Evolutionary conservation across 1,140 invertebrate species (phyloP), one percentile per base, ranked within the genome.

Genomic region (Diachasma alloeum): DNA sequence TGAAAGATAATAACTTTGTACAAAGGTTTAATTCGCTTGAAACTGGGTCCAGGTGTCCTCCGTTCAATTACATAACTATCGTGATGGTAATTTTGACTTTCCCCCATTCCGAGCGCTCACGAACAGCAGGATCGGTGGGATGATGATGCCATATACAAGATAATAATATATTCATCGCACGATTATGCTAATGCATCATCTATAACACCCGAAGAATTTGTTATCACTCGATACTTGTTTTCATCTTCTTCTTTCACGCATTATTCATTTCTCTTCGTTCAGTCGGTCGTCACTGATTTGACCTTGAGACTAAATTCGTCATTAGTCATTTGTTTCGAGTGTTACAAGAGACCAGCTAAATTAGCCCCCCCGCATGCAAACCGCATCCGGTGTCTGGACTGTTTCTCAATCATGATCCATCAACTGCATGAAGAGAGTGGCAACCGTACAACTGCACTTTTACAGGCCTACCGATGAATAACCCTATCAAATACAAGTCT

Each of bases 281-380:
- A n/a, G n/a, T n/a, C 42, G 69, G 8, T 53, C 48, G 1, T 46
- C 26, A 72, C 6, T 31, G 37, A 17, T 37, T 17, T 36, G 46
- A 72, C 71, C 71, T 59, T 72, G 71, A 31, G 44, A 59, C 48
- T 72, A 17, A 39, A 72, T 72, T 56, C 17, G 24, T 59, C 4
- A 13, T 36, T 9, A 6, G 31, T 46, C 8, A 22, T 68, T 22
- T 17, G n/a, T 36, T 70, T 42, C 15, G 36, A 17, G 8, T 17
- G 5, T n/a, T 4, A n/a, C 67, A 69, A 22, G 53, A 22, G 22
- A 6, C 19, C 11, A 2, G 9, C 22, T 26, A 11, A 31, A 31
- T 63, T 22, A n/a, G 46, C 10, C 42, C 26, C 31, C 26, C 31
- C 17, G 42, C 19, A 26, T 19, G 11, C 37, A 8, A 11, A 8